These are phyloP conservation scores for Sinonovacula constricta DNA, from an alignment of 1,140 invertebrate genomes.

Conservation along the genomic window DNA sequence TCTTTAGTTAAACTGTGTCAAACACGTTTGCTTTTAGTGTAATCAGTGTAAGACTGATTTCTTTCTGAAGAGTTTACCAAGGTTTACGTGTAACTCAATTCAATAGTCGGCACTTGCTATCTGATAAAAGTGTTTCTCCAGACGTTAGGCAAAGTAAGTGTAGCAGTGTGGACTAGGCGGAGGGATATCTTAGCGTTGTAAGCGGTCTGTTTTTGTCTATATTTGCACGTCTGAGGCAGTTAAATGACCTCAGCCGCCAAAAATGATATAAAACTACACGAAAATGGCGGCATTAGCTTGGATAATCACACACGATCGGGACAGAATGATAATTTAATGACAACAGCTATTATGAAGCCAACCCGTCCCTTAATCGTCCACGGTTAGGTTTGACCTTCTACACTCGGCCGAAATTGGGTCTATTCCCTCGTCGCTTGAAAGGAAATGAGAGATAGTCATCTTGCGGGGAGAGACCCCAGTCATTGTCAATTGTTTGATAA, in stretches of 20 bases:
- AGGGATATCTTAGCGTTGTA: too few species aligned
- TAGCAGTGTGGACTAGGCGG: too few species aligned
- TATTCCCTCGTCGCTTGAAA: conserved; percentile 48
- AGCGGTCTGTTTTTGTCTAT: not conserved
- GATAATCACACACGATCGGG: conserved; percentile 35
- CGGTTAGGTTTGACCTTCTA: conserved; percentile 44
- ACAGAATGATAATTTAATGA: conserved; percentile 52
- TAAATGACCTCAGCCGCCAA: not conserved
- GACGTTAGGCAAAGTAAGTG: too few species aligned
- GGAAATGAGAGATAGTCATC: conserved; percentile 50
- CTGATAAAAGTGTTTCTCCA: too few species aligned
- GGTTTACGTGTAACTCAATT: too few species aligned
- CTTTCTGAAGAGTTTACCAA: too few species aligned
- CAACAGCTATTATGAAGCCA: conserved; percentile 33
- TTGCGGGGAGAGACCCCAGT: conserved; percentile 29
- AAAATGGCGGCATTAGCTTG: conserved; percentile 25
- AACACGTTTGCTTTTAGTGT: too few species aligned
- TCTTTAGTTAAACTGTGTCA: too few species aligned
- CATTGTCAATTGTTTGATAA: conserved; percentile 53
- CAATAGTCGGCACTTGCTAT: too few species aligned
- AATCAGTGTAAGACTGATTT: too few species aligned
- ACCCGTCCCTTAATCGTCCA: conserved; percentile 30
- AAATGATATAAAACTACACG: conserved; percentile 1
- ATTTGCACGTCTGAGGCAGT: not conserved
- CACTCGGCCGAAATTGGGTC: conserved; percentile 45